A percentile compares a stretch with the other conserved stretches of the same genome.
phyloP scores from a whole-genome alignment of 2,888 invertebrate species.

The Abrostola triplasia region DNA sequence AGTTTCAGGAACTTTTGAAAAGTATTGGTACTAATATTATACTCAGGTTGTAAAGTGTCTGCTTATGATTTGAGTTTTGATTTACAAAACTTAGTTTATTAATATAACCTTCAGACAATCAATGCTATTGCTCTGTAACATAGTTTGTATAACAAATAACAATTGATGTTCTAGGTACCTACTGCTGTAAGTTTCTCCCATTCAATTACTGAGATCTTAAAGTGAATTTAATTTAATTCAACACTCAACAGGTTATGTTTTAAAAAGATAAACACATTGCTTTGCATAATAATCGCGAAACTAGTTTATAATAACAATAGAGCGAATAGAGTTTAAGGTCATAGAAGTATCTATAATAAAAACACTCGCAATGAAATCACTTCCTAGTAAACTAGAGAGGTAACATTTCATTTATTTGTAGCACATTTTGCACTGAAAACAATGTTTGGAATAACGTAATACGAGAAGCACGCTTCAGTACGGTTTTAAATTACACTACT shows the following conservation, averaged over 20 bases:
- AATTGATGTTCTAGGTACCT: no score
- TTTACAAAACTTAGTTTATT: background rate
- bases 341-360: slow-evolving; percentile 33
- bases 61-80: background rate
- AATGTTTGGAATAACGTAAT: slow-evolving; percentile 30
- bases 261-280: slow-evolving; percentile 2
- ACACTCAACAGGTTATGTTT: background rate
- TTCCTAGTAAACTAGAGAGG: slow-evolving; percentile 31
- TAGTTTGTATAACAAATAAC: background rate
- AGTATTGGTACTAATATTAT: no score
- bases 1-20: no score
- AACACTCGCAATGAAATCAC: slow-evolving; percentile 11
- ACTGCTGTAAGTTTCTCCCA: no score
- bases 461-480: slow-evolving; percentile 19
- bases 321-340: slow-evolving; percentile 35
- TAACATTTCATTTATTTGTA: slow-evolving; percentile 33
- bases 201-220: background rate
- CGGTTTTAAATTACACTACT: slow-evolving; percentile 24
- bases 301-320: slow-evolving; percentile 37
- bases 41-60: background rate
- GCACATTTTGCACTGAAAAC: slow-evolving; percentile 5
- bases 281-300: slow-evolving; percentile 19
- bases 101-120: background rate
- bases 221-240: background rate
- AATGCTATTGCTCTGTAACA: background rate